Conservation (phyloP, 2,113 vertebrate species). For the Sapayoa aenigma region DNA sequence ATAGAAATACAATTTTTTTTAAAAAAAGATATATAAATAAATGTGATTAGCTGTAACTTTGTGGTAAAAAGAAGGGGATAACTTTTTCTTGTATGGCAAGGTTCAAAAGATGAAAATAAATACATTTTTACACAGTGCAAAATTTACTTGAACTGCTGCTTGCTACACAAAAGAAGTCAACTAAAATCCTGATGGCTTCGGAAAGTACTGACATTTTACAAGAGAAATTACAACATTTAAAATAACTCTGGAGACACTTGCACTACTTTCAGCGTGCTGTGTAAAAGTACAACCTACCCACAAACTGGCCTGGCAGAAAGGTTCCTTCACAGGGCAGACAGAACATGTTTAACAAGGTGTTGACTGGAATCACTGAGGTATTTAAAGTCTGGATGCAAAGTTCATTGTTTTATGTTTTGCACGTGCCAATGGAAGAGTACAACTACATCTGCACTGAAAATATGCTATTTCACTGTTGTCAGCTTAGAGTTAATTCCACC, state of each 20-base stretch:
- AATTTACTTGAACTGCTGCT: background rate
- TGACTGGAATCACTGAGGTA: background rate
- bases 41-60: background rate
- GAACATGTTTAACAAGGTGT: background rate
- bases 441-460: background rate
- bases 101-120: background rate
- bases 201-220: background rate
- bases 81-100: background rate
- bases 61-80: background rate
- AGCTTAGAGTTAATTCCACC: background rate
- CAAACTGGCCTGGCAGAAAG: background rate
- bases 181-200: background rate
- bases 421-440: background rate
- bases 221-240: background rate
- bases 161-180: background rate
- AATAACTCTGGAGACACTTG: background rate
- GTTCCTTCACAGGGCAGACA: background rate
- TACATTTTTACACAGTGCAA: background rate
- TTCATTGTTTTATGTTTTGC: background rate
- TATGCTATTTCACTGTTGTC: accelerated
- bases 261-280: background rate
- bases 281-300: background rate
- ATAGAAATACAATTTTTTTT: background rate
- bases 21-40: background rate
- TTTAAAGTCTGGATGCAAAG: background rate